Percentiles rank a stretch among this genome's conserved stretches.
These are phyloP conservation scores for Euwallacea fornicatus DNA, from an alignment of 1,140 invertebrate genomes.

Conservation along the genomic window DNA sequence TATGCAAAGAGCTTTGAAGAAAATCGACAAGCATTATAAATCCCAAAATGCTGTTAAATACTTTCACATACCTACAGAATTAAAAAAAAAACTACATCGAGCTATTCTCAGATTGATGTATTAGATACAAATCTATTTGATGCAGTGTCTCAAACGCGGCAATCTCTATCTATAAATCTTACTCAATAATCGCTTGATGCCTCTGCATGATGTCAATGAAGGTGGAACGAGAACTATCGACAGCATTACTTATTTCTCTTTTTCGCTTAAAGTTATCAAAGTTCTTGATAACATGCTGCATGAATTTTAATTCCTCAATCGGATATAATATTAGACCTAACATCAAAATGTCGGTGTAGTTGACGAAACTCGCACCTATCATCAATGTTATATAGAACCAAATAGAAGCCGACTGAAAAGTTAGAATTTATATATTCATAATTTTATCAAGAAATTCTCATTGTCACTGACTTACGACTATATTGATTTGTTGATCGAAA, in stretches of 20 bases:
- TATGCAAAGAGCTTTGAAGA: constrained; percentile 6
- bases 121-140: neutral
- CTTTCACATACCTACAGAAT: neutral
- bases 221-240: neutral
- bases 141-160: neutral
- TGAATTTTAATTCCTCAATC: neutral
- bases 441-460: neutral
- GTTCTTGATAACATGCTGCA: neutral
- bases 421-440: neutral
- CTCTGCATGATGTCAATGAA: neutral
- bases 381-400: no score
- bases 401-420: neutral
- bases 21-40: constrained; percentile 8
- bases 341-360: neutral
- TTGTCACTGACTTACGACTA: neutral
- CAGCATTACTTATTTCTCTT: neutral
- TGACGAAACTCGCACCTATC: neutral
- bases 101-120: neutral
- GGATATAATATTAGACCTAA: neutral
- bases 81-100: no score
- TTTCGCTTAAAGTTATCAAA: neutral
- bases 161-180: neutral
- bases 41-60: neutral
- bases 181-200: neutral
- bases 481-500: neutral